Base-by-base conservation (phyloP, 1,140 invertebrate genomes). In the Camponotus pennsylvanicus region DNA sequence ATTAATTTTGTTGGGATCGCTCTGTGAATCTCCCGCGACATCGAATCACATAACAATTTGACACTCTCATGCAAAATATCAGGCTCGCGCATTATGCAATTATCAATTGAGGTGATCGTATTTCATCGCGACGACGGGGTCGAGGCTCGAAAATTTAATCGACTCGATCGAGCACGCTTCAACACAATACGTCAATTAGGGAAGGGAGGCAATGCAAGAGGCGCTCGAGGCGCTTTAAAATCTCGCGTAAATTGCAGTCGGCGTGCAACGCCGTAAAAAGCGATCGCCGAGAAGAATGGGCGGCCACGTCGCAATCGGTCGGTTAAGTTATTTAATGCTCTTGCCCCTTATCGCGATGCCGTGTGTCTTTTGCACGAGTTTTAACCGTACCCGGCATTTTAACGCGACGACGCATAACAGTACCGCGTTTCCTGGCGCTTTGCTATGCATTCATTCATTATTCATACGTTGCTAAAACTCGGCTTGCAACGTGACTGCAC, bases 401-500 rank as follows among this genome's bases (percentile, higher is more conserved):
- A 61, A 57, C 49, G 49, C 59, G 88, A 84, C 85, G 37, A 59
- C 78, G 64, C 64, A 85, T 89, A 89, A 92, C 90, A 87, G 89
- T 91, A 92, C 88, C 87, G 86, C 90, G 91, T 90, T 91, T 90
- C 79, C 77, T 45, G 77, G 77, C 87, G 85, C 90, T 91, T 92
- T 75, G 79, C 91, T 84, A 86, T 90, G 87, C 89, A 90, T 67
- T 90, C 90, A 91, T 93, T 93, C 92, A 91, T 94, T 94, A 93
- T 93, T 93, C 92, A 93, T 92, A 88, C 86, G 87, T 64, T 87
- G 87, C 92, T 89, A 88, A 88, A 77, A 90, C 85, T 55, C 76
- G 89, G 70, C 70, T 90, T 89, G 85, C 88, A 92, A 94, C 94
- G 93, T 93, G 93, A 92, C 63, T 82, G 92, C 91, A 94, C 92